These are phyloP conservation scores for Heteractis magnifica DNA, from an alignment of 92 coral and sea anemone species.

Conservation along the genomic window DNA sequence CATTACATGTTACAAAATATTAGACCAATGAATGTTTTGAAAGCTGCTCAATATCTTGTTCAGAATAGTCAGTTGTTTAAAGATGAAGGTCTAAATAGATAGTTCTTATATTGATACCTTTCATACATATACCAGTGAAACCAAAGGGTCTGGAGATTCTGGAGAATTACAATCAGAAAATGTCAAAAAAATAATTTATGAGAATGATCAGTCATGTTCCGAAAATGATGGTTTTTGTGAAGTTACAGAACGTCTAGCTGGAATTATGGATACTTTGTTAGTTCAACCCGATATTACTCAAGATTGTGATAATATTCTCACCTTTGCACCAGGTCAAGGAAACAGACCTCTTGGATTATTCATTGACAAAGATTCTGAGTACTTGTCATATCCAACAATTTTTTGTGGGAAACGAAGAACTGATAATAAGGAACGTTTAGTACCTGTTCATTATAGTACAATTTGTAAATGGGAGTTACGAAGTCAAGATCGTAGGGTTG, in stretches of 20 bases:
- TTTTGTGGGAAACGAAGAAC: constrained; percentile 55
- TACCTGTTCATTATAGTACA: constrained; percentile 53
- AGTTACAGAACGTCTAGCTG: too few relatives aligned
- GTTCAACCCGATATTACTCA: constrained; percentile 50
- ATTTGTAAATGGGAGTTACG: constrained; percentile 67
- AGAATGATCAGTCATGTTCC: too few relatives aligned
- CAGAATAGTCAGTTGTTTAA: constrained; percentile 58
- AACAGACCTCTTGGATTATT: constrained; percentile 69
- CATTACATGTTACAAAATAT: constrained; percentile 70
- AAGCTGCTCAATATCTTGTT: constrained; percentile 65
- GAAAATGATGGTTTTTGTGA: constrained; percentile 33
- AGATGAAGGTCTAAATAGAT: constrained; percentile 59
- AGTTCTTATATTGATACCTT: not conserved
- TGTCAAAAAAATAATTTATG: not conserved
- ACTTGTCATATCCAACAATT: constrained; percentile 65
- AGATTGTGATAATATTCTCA: constrained; percentile 49
- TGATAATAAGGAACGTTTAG: constrained; percentile 41
- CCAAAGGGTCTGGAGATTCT: constrained; percentile 15
- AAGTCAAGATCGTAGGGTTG: constrained; percentile 58
- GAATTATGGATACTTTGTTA: too few relatives aligned
- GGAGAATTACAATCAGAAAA: constrained; percentile 60
- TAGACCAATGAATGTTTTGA: constrained; percentile 64
- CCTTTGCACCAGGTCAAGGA: constrained; percentile 83
- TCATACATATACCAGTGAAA: too few relatives aligned
- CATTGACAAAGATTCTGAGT: not conserved